A percentile compares a stretch with the other conserved stretches of the same genome.
Conservation (phyloP, 2,113 vertebrate species). For the Scomber scombrus region DNA sequence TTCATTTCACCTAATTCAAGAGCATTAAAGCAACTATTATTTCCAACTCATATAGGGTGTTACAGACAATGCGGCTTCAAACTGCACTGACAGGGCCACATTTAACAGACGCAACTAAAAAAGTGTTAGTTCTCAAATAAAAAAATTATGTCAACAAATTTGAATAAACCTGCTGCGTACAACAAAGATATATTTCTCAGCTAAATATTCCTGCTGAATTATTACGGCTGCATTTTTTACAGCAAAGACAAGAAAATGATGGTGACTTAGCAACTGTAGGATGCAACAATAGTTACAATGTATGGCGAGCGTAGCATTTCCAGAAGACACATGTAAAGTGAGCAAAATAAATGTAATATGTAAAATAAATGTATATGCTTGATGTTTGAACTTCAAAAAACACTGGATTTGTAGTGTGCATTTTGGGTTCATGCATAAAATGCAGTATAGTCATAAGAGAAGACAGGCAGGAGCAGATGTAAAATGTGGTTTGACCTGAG, state of each 20-base stretch:
- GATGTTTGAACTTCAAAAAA: no score
- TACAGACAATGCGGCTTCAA: no score
- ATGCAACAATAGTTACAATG: neutral
- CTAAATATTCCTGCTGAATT: constrained; percentile 5
- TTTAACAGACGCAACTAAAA: no score
- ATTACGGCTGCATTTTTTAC: neutral
- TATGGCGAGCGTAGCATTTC: neutral
- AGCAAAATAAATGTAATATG: neutral
- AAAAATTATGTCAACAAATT: neutral
- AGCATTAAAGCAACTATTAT: neutral
- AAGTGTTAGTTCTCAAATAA: no score
- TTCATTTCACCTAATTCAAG: neutral
- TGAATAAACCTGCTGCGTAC: constrained; percentile 10
- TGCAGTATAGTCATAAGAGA: neutral
- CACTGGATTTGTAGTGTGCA: no score
- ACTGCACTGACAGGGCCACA: no score
- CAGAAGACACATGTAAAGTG: neutral
- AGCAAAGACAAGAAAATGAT: neutral
- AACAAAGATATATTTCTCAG: neutral
- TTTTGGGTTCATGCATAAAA: neutral
- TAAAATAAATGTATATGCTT: no score
- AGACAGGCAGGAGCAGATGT: neutral
- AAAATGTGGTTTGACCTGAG: constrained; percentile 7
- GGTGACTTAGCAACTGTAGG: neutral
- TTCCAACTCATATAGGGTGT: neutral